A percentile compares a stretch with the other conserved stretches of the same genome.
Evolutionary conservation across 2,113 vertebrate genomes (phyloP).

Genomic region (Holacanthus passer): DNA sequence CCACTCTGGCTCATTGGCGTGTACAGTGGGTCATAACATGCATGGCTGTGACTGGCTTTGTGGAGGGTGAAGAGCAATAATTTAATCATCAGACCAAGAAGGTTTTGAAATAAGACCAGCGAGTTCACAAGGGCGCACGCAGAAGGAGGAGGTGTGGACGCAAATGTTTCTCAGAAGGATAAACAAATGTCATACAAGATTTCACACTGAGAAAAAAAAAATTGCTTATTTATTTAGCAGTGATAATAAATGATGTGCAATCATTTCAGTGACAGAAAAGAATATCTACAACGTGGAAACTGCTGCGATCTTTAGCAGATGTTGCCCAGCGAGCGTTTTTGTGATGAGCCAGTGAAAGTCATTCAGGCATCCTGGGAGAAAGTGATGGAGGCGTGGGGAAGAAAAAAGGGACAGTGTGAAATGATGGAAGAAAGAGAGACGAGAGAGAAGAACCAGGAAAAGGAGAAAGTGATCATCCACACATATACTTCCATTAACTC

Average conservation of each 20-base stretch:
- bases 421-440: not conserved
- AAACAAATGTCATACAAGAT: constrained; percentile 5
- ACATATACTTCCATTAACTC: not conserved
- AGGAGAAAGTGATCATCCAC: too few species aligned
- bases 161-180: constrained; percentile 5
- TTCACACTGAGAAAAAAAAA: not conserved
- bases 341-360: constrained; percentile 1
- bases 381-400: constrained; percentile 2
- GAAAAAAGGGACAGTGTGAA: not conserved
- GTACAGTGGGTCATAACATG: constrained; percentile 56
- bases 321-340: constrained; percentile 20
- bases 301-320: constrained; percentile 1
- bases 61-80: constrained; percentile 71
- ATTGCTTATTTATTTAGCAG: not conserved
- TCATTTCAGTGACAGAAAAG: not conserved
- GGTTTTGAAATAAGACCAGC: constrained; percentile 38
- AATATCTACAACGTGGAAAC: constrained; percentile 12
- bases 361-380: not conserved
- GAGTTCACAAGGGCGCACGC: constrained; percentile 46
- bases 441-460: too few species aligned
- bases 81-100: constrained; percentile 61
- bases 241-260: not conserved
- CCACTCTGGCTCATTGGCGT: constrained; percentile 17
- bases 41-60: constrained; percentile 24
- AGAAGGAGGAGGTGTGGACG: constrained; percentile 33